Base-by-base conservation (phyloP, 2,888 invertebrate species). In the Brachyptera risi region DNA sequence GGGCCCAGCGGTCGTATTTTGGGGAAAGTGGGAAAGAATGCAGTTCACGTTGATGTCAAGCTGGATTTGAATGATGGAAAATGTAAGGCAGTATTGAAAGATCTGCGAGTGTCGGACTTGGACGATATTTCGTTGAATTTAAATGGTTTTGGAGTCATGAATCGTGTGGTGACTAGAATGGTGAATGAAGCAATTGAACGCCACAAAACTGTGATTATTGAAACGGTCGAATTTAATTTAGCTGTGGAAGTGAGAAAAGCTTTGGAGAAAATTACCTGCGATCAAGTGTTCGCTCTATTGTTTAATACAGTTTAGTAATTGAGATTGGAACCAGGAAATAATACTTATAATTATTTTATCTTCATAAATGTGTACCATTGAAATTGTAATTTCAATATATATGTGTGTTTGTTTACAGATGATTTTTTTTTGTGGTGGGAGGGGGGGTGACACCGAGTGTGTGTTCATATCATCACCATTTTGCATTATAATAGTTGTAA, bases 1-100 rank as follows among this genome's bases (percentile, higher is more conserved):
- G 3, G 31, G 11, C 42, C 50, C 21, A 38, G 27, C 21, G 61
- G 61, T 5, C n/a, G 19, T 1, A 13, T 61, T 5, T 23, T 26
- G 21, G 61, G 58, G 23, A 27, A 13, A 3, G 49, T 61, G 38
- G 40, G 19, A 7, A 1, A 15, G 13, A 56, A 61, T 26, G 49
- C 61, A 13, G 38, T 58, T 38, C 17, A 27, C 2, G 19, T 50
- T 3, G 40, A 47, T 35, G 15, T 61, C 35, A 21, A 49, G 9
- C 23, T 51, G 26, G 11, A 49, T 9, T 15, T 24, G 23, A 27
- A 21, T 9, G 37, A 57, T 2, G 58, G 50, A 5, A 38, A 13
- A 2, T 61, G 61, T 42, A 51, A 17, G 19, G 42, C 21, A 21
- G 42, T 13, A 11, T 21, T 42, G 5, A 42, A 42, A 2, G 19